phyloP scores from a whole-genome alignment of 2,888 invertebrate genomes.

The Bruchidius siliquastri region DNA sequence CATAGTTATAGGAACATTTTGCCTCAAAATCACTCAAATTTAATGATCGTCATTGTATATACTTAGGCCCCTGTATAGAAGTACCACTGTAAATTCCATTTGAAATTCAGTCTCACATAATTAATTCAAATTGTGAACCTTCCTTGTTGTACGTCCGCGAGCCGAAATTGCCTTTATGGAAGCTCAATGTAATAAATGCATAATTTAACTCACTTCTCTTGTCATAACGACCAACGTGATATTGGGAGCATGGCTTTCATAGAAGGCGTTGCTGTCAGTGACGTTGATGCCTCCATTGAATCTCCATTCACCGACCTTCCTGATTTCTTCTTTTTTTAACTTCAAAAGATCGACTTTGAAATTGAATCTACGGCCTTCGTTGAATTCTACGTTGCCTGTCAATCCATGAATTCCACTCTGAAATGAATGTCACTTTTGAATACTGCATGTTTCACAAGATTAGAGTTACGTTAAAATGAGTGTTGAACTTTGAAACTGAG shows the following conservation, averaged over 20 bases:
- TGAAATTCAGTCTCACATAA: too few species aligned
- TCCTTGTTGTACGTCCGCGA: too few species aligned
- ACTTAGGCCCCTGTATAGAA: too few species aligned
- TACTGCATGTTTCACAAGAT: too few species aligned
- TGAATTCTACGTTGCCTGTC: slow-evolving; percentile 83
- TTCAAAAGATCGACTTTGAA: slow-evolving; percentile 83
- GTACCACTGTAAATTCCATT: too few species aligned
- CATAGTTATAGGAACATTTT: too few species aligned
- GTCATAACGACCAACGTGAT: slow-evolving; percentile 89
- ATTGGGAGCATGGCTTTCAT: slow-evolving; percentile 75
- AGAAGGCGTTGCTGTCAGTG: slow-evolving; percentile 81
- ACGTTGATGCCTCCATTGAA: slow-evolving; percentile 71
- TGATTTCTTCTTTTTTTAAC: slow-evolving; percentile 70
- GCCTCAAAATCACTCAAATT: too few species aligned
- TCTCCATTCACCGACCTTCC: slow-evolving; percentile 80
- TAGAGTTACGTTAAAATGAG: too few species aligned
- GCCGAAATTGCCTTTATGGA: too few species aligned
- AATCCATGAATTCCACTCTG: slow-evolving; percentile 80
- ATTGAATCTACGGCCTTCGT: slow-evolving; percentile 75
- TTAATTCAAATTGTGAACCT: too few species aligned
- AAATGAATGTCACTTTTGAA: too few species aligned
- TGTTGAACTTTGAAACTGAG: slow-evolving; percentile 2
- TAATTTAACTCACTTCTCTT: slow-evolving; percentile 64
- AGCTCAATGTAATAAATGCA: slow-evolving; percentile 4
- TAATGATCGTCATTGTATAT: too few species aligned